A percentile compares a stretch with the other conserved stretches of the same genome.
Conservation (phyloP, 2,797 vertebrate species). For the Pelodytes ibericus region DNA sequence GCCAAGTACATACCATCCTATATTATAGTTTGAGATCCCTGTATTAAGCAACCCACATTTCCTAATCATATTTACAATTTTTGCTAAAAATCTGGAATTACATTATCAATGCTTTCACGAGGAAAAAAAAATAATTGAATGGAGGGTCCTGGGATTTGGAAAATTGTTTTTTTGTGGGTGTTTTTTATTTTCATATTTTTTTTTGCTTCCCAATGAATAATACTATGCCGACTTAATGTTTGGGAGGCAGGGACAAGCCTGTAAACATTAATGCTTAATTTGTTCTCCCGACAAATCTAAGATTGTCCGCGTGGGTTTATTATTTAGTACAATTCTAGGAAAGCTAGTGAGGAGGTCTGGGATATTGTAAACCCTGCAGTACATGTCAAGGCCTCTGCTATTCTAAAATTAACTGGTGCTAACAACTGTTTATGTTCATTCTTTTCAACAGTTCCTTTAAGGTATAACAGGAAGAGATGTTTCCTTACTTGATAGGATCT, state of each 20-base stretch:
- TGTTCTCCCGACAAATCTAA: background rate
- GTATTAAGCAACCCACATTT: no score
- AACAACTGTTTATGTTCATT: conserved; percentile 34
- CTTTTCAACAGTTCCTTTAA: background rate
- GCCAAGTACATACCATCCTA: no score
- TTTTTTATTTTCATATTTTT: no score
- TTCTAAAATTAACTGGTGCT: conserved; percentile 41
- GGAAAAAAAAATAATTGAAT: no score
- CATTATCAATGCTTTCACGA: no score
- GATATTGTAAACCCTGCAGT: conserved; percentile 13
- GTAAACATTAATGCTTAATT: background rate
- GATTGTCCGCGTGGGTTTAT: conserved; percentile 24
- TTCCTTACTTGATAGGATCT: background rate
- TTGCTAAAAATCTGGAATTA: no score
- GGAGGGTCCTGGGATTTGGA: no score
- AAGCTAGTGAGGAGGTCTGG: conserved; percentile 13
- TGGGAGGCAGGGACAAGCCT: background rate
- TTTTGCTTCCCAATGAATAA: no score
- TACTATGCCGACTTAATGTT: background rate
- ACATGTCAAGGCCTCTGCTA: conserved; percentile 13
- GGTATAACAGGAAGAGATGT: background rate
- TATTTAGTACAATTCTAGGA: conserved; percentile 17
- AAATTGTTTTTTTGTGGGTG: no score
- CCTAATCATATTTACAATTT: background rate
- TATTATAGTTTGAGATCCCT: no score